Conservation (phyloP, 2,797 vertebrate genomes). For the Tragopan temminckii region DNA sequence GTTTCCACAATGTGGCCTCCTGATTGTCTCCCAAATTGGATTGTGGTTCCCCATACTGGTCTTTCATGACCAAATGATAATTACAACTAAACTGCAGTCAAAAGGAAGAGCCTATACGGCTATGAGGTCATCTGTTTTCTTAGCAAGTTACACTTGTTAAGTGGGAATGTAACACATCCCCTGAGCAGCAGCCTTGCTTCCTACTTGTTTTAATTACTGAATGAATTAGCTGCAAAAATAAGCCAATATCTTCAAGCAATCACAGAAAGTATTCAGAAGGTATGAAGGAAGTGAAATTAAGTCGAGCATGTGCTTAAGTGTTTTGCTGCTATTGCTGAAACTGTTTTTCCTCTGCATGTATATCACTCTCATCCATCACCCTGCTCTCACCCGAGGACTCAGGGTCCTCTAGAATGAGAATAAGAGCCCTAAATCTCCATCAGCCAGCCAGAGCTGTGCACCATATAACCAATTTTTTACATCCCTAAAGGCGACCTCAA, state of each 20-base stretch:
- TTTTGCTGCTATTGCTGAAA: conserved; percentile 23
- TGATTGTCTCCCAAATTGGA: not conserved
- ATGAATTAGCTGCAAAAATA: conserved; percentile 32
- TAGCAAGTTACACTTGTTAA: not conserved
- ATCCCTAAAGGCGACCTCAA: conserved; percentile 17
- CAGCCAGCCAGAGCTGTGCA: not conserved
- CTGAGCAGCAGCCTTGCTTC: not conserved
- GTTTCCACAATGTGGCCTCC: not conserved
- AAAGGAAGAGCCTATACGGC: not conserved
- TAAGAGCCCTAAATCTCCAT: conserved; percentile 50
- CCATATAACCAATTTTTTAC: not conserved
- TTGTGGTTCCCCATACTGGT: not conserved
- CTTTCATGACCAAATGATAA: not conserved
- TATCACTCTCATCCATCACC: conserved; percentile 25
- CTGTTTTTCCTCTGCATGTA: not conserved
- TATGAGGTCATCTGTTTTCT: not conserved
- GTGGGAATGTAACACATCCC: not conserved
- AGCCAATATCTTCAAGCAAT: conserved; percentile 17
- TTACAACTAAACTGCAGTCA: not conserved
- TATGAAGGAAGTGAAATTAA: conserved; percentile 31
- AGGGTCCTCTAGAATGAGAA: conserved; percentile 26
- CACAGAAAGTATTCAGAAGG: conserved; percentile 1
- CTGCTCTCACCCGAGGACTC: not conserved
- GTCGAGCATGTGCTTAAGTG: not conserved
- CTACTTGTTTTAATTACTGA: conserved; percentile 38